These are phyloP conservation scores for Anguilla obscura DNA, from an alignment of 2,797 vertebrate genomes.

Conservation along the genomic window DNA sequence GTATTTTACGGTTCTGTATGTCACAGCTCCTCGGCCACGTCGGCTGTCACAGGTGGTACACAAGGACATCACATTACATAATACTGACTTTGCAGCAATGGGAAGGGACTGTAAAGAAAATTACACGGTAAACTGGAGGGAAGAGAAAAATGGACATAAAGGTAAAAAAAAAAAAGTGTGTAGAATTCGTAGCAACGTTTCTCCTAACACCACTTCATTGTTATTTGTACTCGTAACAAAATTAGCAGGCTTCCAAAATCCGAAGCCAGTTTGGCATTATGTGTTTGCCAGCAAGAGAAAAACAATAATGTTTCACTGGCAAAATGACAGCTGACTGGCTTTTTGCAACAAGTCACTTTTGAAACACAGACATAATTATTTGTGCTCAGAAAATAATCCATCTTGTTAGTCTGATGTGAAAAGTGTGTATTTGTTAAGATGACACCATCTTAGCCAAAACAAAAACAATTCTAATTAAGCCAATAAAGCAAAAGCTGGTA, in stretches of 20 bases:
- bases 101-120: neutral
- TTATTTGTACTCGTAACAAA: neutral
- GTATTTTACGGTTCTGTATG: neutral
- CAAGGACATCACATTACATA: neutral
- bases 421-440: neutral
- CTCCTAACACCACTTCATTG: neutral
- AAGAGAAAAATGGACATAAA: neutral
- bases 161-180: neutral
- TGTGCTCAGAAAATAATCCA: neutral
- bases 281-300: neutral
- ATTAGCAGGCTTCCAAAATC: neutral
- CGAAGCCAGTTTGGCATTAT: neutral
- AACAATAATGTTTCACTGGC: neutral
- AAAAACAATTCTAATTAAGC: neutral
- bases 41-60: neutral
- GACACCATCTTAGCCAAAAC: neutral
- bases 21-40: neutral
- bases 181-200: no score
- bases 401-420: neutral
- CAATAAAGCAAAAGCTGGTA: no score
- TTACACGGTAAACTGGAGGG: neutral
- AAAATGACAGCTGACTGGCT: neutral
- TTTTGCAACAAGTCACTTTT: no score
- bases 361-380: no score
- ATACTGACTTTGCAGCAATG: neutral